These are phyloP conservation scores for Bos taurus DNA, from an alignment of 2,113 vertebrate genomes.

Conservation along the genomic window DNA sequence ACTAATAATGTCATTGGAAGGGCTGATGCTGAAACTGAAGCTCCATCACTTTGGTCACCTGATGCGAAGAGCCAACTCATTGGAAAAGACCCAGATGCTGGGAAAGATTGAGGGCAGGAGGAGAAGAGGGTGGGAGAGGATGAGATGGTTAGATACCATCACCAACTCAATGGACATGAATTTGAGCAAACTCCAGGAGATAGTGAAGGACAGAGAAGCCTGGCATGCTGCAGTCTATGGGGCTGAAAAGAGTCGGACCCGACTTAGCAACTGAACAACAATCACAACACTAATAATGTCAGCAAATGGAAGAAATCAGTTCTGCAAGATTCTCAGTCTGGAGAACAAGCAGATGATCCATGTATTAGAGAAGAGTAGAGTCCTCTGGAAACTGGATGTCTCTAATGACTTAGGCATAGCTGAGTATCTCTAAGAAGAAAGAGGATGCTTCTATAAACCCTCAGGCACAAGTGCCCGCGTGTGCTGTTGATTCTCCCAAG, in stretches of 20 bases:
- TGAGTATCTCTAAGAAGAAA: neutral
- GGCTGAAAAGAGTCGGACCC: neutral
- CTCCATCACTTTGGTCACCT: neutral
- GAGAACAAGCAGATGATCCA: neutral
- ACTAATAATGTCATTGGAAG: neutral
- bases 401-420: neutral
- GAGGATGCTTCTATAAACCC: neutral
- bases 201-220: neutral
- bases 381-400: neutral
- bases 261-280: neutral
- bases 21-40: neutral
- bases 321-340: neutral
- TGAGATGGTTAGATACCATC: neutral
- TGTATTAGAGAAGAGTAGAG: neutral
- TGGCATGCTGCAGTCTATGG: neutral
- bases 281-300: neutral
- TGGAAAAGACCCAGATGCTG: neutral
- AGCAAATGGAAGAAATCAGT: slow-evolving; percentile 17
- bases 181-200: neutral
- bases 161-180: neutral
- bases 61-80: neutral
- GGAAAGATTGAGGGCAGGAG: neutral
- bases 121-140: neutral
- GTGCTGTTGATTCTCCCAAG: neutral
- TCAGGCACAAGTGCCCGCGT: neutral